phyloP scores from a whole-genome alignment of 2,888 invertebrate genomes.

The Sphaerophoria rueppellii region DNA sequence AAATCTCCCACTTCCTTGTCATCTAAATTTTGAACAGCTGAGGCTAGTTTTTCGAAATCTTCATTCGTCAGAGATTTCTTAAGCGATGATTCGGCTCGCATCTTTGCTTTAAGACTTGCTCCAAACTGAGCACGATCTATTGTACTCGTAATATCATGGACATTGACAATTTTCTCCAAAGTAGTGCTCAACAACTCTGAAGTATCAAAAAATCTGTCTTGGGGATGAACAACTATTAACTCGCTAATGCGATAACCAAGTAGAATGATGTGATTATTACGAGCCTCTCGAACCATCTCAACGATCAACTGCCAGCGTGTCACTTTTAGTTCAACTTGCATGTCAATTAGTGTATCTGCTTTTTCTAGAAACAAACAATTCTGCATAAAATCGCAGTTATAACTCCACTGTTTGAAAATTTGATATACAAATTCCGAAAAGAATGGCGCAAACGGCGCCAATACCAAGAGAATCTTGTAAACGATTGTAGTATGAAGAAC shows the following conservation, averaged over 20 bases:
- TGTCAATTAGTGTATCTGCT: slow-evolving; percentile 84
- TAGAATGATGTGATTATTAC: slow-evolving; percentile 94
- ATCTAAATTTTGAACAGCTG: not conserved
- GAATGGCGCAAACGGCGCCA: slow-evolving; percentile 98
- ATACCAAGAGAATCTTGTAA: slow-evolving; percentile 83
- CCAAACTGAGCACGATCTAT: slow-evolving; percentile 14
- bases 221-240: slow-evolving; percentile 34
- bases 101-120: slow-evolving; percentile 1
- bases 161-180: slow-evolving; percentile 26
- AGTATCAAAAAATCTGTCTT: not conserved
- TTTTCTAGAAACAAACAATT: not conserved
- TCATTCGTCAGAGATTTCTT: not conserved
- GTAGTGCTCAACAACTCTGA: slow-evolving; percentile 17
- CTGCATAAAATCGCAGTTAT: slow-evolving; percentile 78
- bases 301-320: slow-evolving; percentile 95
- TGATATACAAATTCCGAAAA: slow-evolving; percentile 96
- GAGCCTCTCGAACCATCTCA: slow-evolving; percentile 92
- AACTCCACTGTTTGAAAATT: slow-evolving; percentile 74
- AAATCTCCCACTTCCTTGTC: slow-evolving; percentile 12
- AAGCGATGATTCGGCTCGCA: slow-evolving; percentile 6
- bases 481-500: slow-evolving; percentile 39
- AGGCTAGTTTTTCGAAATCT: slow-evolving; percentile 2
- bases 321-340: slow-evolving; percentile 92
- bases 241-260: slow-evolving; percentile 97
- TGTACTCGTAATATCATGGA: slow-evolving; percentile 7